Base-by-base conservation (phyloP, 1,140 invertebrate species). In the Cryptotermes secundus region DNA sequence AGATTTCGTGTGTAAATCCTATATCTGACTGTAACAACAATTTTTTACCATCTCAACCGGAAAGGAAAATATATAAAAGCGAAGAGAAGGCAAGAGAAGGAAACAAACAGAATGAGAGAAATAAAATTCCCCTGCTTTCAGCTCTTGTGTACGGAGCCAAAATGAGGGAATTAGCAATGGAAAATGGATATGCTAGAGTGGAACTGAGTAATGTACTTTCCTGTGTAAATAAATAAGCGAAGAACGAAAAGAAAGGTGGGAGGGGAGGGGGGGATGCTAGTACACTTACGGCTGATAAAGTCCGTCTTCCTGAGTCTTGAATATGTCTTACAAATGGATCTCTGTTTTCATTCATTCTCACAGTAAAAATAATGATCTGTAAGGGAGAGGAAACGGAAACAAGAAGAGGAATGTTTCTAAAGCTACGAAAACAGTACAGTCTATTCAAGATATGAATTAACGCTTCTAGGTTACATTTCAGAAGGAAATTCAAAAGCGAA, bases 1-100 rank as follows among this genome's bases (percentile, higher is more conserved):
- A 81, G 80, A 81, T 81, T 81, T 81, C 26, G 26, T 34, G n/a
- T 38, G 42, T 81, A 81, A 81, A 81, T 81, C 80, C 80, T 31
- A n/a, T 31, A 81, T 34, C 80, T 81, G 80, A 38, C 80, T 26
- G 35, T n/a, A 45, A n/a, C 80, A 45, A 45, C 42, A 81, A 81
- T 72, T 72, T 72, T 72, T 72, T 72, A 72, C n/a, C n/a, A 34
- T 81, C 42, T 81, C 80, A 34, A 38, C 22, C n/a, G 34, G 35
- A 6, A 36, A 81, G 42, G 34, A 81, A 81, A 81, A 81, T 45
- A 81, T 38, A 81, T 3, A 36, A 38, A 35, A 35, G 42, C 34
- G 80, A 35, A 81, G 80, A 81, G 80, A 81, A 81, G 34, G 42
- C 80, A 81, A 81, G 59, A 81, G 80, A 35, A 19, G 16, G 34